Evolutionary conservation across 2,797 vertebrate species (phyloP).

Genomic region (Aeoliscus strigatus): DNA sequence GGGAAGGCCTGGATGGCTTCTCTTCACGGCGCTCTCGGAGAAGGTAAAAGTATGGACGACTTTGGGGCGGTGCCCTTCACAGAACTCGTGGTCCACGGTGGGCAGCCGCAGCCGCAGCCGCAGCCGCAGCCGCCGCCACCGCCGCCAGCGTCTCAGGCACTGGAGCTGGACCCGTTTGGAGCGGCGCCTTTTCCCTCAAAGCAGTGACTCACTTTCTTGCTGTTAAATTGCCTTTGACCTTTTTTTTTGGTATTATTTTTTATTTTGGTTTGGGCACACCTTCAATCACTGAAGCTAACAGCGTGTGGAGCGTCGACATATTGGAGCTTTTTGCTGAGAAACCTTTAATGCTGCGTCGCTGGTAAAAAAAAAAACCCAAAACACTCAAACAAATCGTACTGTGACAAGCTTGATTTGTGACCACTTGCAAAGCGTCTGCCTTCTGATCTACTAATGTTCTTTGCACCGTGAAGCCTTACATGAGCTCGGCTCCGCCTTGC

Average conservation of each 20-base stretch:
- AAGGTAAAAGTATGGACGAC: conserved; percentile 83
- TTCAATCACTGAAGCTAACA: conserved; percentile 15
- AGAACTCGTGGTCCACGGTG: conserved; percentile 78
- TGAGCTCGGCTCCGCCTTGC: conserved; percentile 60
- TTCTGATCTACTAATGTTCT: conserved; percentile 48
- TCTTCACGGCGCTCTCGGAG: conserved; percentile 62
- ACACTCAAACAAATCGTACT: conserved; percentile 28
- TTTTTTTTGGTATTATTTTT: no score
- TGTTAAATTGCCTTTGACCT: conserved; percentile 3
- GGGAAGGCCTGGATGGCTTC: conserved; percentile 77
- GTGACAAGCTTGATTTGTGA: conserved; percentile 42
- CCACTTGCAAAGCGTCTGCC: conserved; percentile 43
- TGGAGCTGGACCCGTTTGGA: conserved; percentile 92
- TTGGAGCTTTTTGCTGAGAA: conserved; percentile 47
- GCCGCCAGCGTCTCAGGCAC: conserved; percentile 59
- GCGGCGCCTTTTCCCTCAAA: conserved; percentile 95
- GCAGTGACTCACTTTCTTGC: conserved; percentile 71
- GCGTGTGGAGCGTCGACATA: conserved; percentile 48
- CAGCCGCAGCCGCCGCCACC: conserved; percentile 50
- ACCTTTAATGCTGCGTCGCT: conserved; percentile 67
- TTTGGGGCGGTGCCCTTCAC: conserved; percentile 95
- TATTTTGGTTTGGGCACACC: conserved; percentile 18
- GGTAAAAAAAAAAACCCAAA: conserved; percentile 25
- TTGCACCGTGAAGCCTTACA: conserved; percentile 80
- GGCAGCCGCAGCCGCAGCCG: conserved; percentile 54